phyloP scores from a whole-genome alignment of 2,797 vertebrate genomes.

The Aulostomus chinensis region DNA sequence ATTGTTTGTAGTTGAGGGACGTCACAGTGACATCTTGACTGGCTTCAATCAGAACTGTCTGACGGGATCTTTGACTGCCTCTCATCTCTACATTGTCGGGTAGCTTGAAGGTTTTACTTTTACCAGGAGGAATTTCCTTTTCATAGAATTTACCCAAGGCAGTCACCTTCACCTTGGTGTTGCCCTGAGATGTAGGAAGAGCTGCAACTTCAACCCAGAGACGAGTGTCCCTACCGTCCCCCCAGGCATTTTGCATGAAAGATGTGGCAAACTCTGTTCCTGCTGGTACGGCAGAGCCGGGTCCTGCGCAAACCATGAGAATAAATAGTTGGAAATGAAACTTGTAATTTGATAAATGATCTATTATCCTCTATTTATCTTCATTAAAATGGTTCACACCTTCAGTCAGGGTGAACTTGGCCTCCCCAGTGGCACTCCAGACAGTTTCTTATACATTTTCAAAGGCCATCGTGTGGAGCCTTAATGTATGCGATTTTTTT shows the following conservation, averaged over 20 bases:
- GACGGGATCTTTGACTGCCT: slow-evolving; percentile 29
- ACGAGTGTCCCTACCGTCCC: background rate
- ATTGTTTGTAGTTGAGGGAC: slow-evolving; percentile 58
- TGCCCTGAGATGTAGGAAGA: slow-evolving; percentile 21
- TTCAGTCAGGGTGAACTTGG: no score
- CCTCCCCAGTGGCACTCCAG: no score
- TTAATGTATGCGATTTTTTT: no score
- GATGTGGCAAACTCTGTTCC: slow-evolving; percentile 69
- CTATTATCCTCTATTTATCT: no score
- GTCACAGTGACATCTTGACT: slow-evolving; percentile 56
- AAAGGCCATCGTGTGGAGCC: no score
- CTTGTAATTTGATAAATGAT: no score
- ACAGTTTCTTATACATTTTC: no score
- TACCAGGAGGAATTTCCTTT: slow-evolving; percentile 36
- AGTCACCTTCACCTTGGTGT: slow-evolving; percentile 57
- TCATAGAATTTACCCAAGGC: slow-evolving; percentile 25
- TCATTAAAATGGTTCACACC: no score
- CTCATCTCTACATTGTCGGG: slow-evolving; percentile 52
- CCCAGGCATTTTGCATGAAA: slow-evolving; percentile 72
- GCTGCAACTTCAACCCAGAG: slow-evolving; percentile 63
- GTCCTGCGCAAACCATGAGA: slow-evolving; percentile 26
- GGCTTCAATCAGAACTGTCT: slow-evolving; percentile 52
- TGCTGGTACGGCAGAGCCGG: slow-evolving; percentile 23
- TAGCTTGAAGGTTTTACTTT: slow-evolving; percentile 42
- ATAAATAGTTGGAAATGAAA: background rate